Evolutionary conservation across 64 coral and sea anemone genomes (phyloP), one percentile per base, ranked within the genome.

Genomic region (Hydrozoanthus tunicans): DNA sequence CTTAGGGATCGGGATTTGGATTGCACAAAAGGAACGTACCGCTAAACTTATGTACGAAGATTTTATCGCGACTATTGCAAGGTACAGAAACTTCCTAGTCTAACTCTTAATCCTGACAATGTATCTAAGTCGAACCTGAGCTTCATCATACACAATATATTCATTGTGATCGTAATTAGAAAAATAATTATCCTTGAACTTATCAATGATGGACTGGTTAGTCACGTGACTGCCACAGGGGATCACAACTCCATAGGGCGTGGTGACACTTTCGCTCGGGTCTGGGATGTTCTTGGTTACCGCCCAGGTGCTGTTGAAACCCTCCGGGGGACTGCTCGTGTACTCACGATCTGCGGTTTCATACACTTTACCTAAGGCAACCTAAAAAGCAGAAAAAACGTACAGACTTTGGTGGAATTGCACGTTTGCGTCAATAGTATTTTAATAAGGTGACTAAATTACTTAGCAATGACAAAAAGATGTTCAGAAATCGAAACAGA

Each of bases 61-160:
- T 43, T 43, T 43, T 43, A 43, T 43, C 32, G 32, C 32, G 32
- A 43, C 32, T 0, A 43, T 43, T 43, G 32, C 32, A 43, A 43
- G 32, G 32, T 43, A 43, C 32, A 43, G 32, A 43, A 43, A 43
- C 32, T 2, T 43, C 32, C 32, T 43, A 43, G 32, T 43, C 32
- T 43, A 43, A 43, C 32, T 43, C 32, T 80, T 88, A 11, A 91
- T 20, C 57, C 84, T 62, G 53, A 96, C 89, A 59, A 96, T 25
- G 79, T 96, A 96, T 56, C 95, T 86, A 6, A 91, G 69, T 17
- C 81, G 83, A n/a, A 92, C 92, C 71, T 92, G 95, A 3, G 88
- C 89, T 56, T 96, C 95, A 10, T 94, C 81, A 68, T 96, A 96
- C 14, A 96, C 95, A 51, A 96, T 90, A 66, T 92, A 96, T 43